phyloP scores from a whole-genome alignment of 2,113 vertebrate genomes.

The Melanerpes formicivorus region DNA sequence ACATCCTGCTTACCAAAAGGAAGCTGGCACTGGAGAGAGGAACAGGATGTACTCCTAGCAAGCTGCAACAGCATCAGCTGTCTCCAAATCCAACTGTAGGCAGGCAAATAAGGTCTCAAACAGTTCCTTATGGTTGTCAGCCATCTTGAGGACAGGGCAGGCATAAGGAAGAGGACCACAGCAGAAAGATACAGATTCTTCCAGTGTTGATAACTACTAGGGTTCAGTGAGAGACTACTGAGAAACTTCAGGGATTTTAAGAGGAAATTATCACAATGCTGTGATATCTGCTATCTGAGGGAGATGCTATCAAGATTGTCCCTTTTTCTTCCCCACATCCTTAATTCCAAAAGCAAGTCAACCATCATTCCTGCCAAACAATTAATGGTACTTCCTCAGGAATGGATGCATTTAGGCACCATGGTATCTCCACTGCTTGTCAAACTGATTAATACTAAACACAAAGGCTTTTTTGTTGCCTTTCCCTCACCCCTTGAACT shows the following conservation, averaged over 20 bases:
- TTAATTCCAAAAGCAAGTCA: constrained; percentile 18
- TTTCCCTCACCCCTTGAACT: not conserved
- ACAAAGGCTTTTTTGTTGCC: not conserved
- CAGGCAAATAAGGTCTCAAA: not conserved
- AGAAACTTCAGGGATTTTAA: not conserved
- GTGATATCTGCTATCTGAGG: not conserved
- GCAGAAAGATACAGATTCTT: constrained; percentile 13
- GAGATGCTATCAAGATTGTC: not conserved
- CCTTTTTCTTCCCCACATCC: constrained; percentile 7
- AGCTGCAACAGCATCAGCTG: not conserved
- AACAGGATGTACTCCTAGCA: fast-evolving
- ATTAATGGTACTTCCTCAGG: constrained; percentile 3
- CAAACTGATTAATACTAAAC: not conserved
- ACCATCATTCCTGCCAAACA: constrained; percentile 2
- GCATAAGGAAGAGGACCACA: not conserved
- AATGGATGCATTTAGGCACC: not conserved
- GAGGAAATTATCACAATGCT: not conserved
- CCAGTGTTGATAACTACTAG: not conserved
- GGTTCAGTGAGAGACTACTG: not conserved
- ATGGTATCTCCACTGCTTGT: not conserved
- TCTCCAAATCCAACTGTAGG: not conserved
- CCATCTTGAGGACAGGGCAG: not conserved
- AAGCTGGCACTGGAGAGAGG: not conserved
- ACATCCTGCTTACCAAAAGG: not conserved
- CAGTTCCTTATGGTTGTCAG: not conserved